phyloP scores from a whole-genome alignment of 2,113 vertebrate species.

The Bujurquina vittata region DNA sequence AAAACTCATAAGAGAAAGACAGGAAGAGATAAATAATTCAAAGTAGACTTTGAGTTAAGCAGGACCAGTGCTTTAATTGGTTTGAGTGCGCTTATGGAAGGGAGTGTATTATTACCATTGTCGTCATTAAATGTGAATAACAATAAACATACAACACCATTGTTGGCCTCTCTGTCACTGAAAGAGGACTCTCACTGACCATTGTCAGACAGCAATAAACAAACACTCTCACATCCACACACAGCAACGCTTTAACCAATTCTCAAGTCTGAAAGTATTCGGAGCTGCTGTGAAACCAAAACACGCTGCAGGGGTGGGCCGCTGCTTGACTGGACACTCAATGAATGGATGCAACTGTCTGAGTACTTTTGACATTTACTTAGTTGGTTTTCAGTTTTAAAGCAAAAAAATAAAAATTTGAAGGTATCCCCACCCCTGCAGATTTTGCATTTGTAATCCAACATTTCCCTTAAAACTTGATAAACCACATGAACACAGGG shows the following conservation, averaged over 20 bases:
- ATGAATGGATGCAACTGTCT: background rate
- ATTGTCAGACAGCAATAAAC: slow-evolving; percentile 52
- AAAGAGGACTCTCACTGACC: slow-evolving; percentile 41
- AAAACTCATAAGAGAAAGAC: background rate
- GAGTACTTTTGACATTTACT: background rate
- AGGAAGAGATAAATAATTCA: background rate
- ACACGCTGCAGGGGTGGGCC: slow-evolving; percentile 16
- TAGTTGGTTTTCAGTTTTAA: background rate
- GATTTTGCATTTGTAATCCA: slow-evolving; percentile 23
- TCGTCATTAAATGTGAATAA: slow-evolving; percentile 69
- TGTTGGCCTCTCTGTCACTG: slow-evolving; percentile 68
- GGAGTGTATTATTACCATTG: slow-evolving; percentile 72
- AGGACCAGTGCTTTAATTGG: slow-evolving; percentile 84
- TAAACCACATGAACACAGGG: slow-evolving; percentile 14
- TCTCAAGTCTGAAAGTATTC: slow-evolving; percentile 1
- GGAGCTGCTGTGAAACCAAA: slow-evolving; percentile 16
- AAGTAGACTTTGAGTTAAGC: slow-evolving; percentile 55
- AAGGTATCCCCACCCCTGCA: slow-evolving; percentile 26
- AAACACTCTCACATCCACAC: slow-evolving; percentile 30
- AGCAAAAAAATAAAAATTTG: background rate
- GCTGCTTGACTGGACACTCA: slow-evolving; percentile 6
- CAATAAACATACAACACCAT: slow-evolving; percentile 74
- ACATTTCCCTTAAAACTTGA: slow-evolving; percentile 49
- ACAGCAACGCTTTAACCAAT: background rate
- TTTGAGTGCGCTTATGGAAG: slow-evolving; percentile 81